These are phyloP conservation scores for Drosophila pullipes DNA, from an alignment of 2,888 invertebrate species.

Conservation along the genomic window DNA sequence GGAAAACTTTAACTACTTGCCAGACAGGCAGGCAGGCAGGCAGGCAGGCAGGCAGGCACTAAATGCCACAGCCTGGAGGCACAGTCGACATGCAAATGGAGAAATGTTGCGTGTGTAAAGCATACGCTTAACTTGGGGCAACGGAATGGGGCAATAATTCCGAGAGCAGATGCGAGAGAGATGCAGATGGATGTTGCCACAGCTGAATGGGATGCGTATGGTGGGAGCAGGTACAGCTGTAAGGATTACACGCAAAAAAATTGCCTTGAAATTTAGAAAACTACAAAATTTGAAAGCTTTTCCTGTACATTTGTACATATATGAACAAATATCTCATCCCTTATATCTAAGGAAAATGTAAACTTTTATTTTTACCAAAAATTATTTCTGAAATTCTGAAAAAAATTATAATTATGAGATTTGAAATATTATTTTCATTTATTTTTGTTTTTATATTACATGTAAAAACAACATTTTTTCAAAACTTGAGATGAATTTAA, in stretches of 20 bases:
- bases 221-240: neutral
- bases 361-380: too few relatives aligned
- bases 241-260: neutral
- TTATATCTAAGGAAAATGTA: too few relatives aligned
- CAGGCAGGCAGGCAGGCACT: neutral
- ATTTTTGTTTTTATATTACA: too few relatives aligned
- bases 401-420: neutral
- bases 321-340: neutral
- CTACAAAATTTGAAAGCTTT: neutral
- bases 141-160: conserved; percentile 60
- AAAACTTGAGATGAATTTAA: neutral
- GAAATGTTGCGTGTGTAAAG: conserved; percentile 9
- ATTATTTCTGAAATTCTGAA: neutral
- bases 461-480: neutral
- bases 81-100: neutral
- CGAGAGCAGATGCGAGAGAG: conserved; percentile 34
- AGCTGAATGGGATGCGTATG: conserved; percentile 10
- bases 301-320: neutral
- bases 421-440: neutral
- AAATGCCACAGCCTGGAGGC: neutral
- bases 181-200: conserved; percentile 41
- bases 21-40: neutral
- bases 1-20: conserved; percentile 35
- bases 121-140: conserved; percentile 13
- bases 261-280: neutral